A percentile compares a stretch with the other conserved stretches of the same genome.
phyloP scores from a whole-genome alignment of 2,888 invertebrate species.

The Ethmia dodecea region DNA sequence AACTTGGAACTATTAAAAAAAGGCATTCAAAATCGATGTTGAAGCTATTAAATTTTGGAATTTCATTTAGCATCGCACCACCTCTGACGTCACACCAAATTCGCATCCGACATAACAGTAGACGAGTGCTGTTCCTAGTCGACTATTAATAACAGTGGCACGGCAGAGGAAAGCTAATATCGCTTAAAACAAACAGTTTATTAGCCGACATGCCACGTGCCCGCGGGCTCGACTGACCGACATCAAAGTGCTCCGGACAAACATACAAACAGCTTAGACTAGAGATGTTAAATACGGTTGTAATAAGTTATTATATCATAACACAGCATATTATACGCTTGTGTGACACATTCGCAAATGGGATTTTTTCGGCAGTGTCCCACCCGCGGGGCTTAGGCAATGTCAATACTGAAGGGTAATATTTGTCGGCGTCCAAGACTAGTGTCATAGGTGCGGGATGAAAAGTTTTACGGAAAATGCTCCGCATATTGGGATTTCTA shows the following conservation, averaged over 20 bases:
- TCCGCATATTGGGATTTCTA: no score
- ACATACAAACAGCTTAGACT: constrained; percentile 21
- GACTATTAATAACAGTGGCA: constrained; percentile 30
- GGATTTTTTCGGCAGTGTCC: constrained; percentile 7
- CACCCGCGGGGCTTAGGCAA: constrained; percentile 5
- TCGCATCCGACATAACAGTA: no score
- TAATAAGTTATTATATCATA: constrained; percentile 14
- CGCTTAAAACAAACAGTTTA: constrained; percentile 50
- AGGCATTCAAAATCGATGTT: no score
- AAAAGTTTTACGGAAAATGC: no score
- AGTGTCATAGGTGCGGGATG: no score
- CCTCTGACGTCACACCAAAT: no score
- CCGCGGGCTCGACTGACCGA: constrained; percentile 37
- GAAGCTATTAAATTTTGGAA: no score
- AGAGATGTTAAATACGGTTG: constrained; percentile 24
- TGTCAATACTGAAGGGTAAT: not conserved
- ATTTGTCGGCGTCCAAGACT: not conserved
- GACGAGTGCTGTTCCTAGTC: no score
- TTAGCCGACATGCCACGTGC: constrained; percentile 28
- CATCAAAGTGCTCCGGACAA: constrained; percentile 45
- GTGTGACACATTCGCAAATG: constrained; percentile 10
- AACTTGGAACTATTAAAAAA: no score
- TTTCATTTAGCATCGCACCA: no score
- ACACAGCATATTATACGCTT: not conserved
- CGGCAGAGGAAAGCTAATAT: constrained; percentile 46